Base-by-base conservation (phyloP, 2,113 vertebrate genomes). In the Corvus hawaiiensis region DNA sequence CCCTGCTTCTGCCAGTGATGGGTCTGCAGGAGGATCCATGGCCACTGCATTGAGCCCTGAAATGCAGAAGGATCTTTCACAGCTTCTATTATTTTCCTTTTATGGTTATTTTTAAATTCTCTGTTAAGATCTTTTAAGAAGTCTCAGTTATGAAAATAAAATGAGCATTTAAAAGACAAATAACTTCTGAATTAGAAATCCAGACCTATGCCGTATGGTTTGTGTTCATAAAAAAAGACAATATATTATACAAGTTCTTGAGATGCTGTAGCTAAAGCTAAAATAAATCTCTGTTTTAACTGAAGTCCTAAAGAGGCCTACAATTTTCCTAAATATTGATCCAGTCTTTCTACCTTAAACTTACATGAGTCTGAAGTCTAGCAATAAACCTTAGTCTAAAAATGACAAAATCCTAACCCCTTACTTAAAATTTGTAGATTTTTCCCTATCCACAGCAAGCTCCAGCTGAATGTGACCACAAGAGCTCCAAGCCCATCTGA, bases 381-480 rank as follows among this genome's bases (percentile, higher is more conserved):
- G 28, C 32, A 49, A 55, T 73, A 68, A 14, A 73, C 4, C 20
- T 54, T 32, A 35, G 23, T n/a, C 16, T 49, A n/a, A 44, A 52
- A 56, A 62, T 46, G 28, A 62, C 1, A 3, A 82, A 84, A 41
- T 13, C 37, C 61, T 27, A 27, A 49, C 10, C 39, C 39, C 8
- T 66, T 27, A 22, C n/a, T 49, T 28, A 28, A 5, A 35, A 21
- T 26, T 33, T 10, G 27, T 24, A 64, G 17, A 3, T 64, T 37
- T 27, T 5, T 7, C 35, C 79, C 20, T 19, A 2, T 3, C 7
- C 77, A 33, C 23, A 64, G 54, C 37, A 23, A 46, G 26, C 44
- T 41, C 24, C 32, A 17, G 49, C 28, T 52, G 58, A 41, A 28
- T 5, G 2, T 0, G 3, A 33, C 4, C 26, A 28, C 19, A 12